phyloP scores from a whole-genome alignment of 2,797 vertebrate species.

The Anguilla pacifica region DNA sequence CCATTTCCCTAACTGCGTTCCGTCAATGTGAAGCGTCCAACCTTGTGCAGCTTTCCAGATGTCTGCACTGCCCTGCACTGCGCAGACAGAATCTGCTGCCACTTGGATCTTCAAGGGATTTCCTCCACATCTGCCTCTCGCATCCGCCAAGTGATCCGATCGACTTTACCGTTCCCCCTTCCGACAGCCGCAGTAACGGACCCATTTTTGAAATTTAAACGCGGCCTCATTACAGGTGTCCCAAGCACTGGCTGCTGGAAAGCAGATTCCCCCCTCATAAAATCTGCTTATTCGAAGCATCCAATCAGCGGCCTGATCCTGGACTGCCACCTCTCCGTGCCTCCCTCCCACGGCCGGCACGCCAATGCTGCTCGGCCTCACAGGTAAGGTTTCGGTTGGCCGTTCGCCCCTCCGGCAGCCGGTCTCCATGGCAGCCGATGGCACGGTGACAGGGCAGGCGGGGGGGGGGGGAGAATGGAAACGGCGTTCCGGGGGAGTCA shows the following conservation, averaged over 20 bases:
- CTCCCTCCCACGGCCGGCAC: not conserved
- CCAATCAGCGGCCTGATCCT: constrained; percentile 18
- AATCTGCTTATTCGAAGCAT: constrained; percentile 15
- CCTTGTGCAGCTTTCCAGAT: constrained; percentile 46
- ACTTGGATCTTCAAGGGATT: constrained; percentile 41
- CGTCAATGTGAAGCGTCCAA: constrained; percentile 41
- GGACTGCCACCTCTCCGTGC: not conserved
- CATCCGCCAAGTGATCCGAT: constrained; percentile 33
- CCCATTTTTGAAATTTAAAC: constrained; percentile 48
- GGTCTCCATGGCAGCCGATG: constrained; percentile 24
- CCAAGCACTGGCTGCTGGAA: not conserved
- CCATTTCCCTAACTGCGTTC: constrained; percentile 34
- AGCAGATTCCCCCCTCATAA: constrained; percentile 34
- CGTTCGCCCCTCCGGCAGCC: constrained; percentile 15
- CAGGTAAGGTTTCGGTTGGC: constrained; percentile 5
- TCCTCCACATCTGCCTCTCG: constrained; percentile 49
- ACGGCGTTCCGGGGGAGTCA: constrained; percentile 35
- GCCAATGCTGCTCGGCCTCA: not conserved
- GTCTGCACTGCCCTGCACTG: constrained; percentile 34
- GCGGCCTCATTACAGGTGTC: constrained; percentile 25
- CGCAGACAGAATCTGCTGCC: constrained; percentile 18
- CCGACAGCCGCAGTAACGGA: constrained; percentile 20
- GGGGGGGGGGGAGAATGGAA: constrained; percentile 25
- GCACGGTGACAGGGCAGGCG: constrained; percentile 7
- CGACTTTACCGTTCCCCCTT: not conserved